phyloP scores from a whole-genome alignment of 2,888 invertebrate species.

The Tortrix viridana region DNA sequence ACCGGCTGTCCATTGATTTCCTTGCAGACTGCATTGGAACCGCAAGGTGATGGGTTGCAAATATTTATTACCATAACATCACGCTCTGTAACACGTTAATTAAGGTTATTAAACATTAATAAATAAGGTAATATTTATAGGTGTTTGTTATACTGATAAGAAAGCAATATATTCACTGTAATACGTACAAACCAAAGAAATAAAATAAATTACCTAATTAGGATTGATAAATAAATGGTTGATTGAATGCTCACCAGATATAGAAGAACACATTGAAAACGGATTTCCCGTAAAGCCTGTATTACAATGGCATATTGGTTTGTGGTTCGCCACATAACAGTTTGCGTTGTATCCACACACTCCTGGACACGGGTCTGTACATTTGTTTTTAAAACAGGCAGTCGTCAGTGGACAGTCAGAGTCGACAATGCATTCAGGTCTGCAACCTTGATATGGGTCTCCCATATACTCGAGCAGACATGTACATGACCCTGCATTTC shows the following conservation, averaged over 20 bases:
- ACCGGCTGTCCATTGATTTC: constrained; percentile 88
- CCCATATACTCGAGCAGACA: constrained; percentile 89
- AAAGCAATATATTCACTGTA: no score
- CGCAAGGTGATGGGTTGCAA: constrained; percentile 90
- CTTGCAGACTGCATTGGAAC: constrained; percentile 88
- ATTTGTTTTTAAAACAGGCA: constrained; percentile 87
- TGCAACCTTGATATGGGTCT: constrained; percentile 90
- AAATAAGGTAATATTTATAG: constrained; percentile 4
- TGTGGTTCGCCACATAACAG: constrained; percentile 87
- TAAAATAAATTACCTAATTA: no score
- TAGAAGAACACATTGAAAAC: constrained; percentile 76
- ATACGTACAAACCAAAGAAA: no score
- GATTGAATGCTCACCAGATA: constrained; percentile 61
- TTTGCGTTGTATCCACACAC: constrained; percentile 88
- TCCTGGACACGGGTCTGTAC: constrained; percentile 87
- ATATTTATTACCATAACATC: constrained; percentile 77
- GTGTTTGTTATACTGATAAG: no score
- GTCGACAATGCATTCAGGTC: constrained; percentile 87
- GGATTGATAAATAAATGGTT: not conserved
- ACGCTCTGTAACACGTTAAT: constrained; percentile 58
- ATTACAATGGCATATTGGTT: constrained; percentile 86
- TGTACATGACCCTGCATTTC: constrained; percentile 89
- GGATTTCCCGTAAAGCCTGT: constrained; percentile 88
- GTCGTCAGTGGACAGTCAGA: constrained; percentile 86
- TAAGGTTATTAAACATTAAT: constrained; percentile 4